Conservation (phyloP, 2,888 invertebrate genomes). For the Pyrochroa serraticornis region DNA sequence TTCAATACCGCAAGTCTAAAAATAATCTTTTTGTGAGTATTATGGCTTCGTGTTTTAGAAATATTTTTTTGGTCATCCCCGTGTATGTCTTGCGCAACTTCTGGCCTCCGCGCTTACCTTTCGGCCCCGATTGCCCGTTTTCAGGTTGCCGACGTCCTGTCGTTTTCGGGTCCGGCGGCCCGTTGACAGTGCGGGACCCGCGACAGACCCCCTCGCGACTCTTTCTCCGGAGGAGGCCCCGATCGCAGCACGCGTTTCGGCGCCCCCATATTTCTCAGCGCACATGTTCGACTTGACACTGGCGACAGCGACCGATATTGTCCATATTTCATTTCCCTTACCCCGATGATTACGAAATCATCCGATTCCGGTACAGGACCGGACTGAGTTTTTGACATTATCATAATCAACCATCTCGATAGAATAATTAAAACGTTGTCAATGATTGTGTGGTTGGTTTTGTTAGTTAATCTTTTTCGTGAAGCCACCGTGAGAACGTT, state of each 20-base stretch:
- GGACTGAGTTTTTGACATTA: background rate
- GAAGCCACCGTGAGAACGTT: constrained; percentile 35
- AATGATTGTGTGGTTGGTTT: constrained; percentile 15
- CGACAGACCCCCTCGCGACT: constrained; percentile 31
- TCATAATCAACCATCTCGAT: constrained; percentile 17
- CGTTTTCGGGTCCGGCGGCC: constrained; percentile 11
- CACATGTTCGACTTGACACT: constrained; percentile 35
- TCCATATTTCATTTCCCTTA: constrained; percentile 29
- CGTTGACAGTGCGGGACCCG: constrained; percentile 29
- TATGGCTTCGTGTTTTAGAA: no score
- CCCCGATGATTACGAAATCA: constrained; percentile 17
- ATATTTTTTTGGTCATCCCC: no score
- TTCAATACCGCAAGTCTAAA: no score
- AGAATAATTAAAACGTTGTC: constrained; percentile 44
- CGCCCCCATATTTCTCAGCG: constrained; percentile 42
- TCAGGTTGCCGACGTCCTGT: constrained; percentile 1
- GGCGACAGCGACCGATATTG: constrained; percentile 33
- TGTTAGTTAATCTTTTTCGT: constrained; percentile 6
- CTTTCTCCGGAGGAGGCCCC: constrained; percentile 30
- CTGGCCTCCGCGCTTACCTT: no score
- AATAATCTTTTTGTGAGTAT: no score
- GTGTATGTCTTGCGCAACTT: no score
- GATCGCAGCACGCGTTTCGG: constrained; percentile 41
- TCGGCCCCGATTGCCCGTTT: no score
- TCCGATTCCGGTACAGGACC: background rate